Percentiles rank a stretch among this genome's conserved stretches.
Conservation (phyloP, 2,888 invertebrate genomes). For the Pseudococcus jackbeardsleyi region DNA sequence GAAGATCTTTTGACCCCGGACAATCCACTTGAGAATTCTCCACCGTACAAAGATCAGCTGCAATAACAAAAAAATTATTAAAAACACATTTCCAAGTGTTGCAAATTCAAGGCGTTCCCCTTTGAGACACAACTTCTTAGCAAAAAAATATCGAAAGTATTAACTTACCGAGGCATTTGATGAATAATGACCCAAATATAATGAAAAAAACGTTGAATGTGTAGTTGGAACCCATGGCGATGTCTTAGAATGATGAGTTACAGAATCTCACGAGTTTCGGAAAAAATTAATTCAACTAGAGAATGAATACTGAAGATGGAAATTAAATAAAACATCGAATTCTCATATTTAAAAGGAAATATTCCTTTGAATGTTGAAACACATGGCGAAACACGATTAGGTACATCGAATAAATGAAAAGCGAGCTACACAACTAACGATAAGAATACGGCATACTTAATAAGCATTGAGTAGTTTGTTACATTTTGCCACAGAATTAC, state of each 20-base stretch:
- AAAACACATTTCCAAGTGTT: not conserved
- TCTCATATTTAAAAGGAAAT: not conserved
- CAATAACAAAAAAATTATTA: not conserved
- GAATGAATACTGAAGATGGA: not conserved
- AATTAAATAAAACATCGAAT: not conserved
- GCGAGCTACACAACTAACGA: not conserved
- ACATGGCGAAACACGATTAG: conserved; percentile 12
- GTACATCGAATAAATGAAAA: conserved; percentile 2
- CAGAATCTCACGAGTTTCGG: too few relatives aligned
- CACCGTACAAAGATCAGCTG: conserved; percentile 12
- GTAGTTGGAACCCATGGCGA: not conserved
- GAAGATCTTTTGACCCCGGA: conserved; percentile 42
- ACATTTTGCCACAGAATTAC: not conserved
- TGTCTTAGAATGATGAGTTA: not conserved
- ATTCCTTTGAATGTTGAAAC: conserved; percentile 7
- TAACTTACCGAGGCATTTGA: not conserved
- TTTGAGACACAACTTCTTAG: not conserved
- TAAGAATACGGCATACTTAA: not conserved
- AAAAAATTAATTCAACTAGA: not conserved
- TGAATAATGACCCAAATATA: not conserved
- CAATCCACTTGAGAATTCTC: conserved; percentile 6
- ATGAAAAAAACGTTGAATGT: not conserved
- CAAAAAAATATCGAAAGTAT: not conserved
- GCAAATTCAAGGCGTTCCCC: not conserved
- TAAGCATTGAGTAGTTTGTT: not conserved